Percentiles rank a stretch among this genome's conserved stretches.
phyloP scores from a whole-genome alignment of 2,888 invertebrate species.

The Horisme vitalbata region DNA sequence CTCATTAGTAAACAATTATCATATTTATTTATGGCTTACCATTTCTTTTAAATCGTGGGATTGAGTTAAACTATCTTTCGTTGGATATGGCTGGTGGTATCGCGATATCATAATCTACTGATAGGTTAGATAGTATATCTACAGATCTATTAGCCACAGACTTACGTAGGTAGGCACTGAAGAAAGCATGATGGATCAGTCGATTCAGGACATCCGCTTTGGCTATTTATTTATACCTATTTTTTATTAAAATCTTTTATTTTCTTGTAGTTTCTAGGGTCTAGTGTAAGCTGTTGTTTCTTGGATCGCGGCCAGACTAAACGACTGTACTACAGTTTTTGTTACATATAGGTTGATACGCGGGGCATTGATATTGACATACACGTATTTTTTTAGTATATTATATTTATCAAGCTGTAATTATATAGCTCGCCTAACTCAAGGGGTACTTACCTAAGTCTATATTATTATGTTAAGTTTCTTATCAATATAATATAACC shows the following conservation, averaged over 20 bases:
- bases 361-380: too few species aligned
- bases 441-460: too few species aligned
- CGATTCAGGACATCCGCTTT: constrained; percentile 14
- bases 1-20: constrained; percentile 34
- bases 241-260: too few species aligned
- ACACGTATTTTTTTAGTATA: too few species aligned
- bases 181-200: constrained; percentile 22
- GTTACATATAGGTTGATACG: too few species aligned
- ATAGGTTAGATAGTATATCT: constrained; percentile 28
- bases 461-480: background rate
- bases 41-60: constrained; percentile 60
- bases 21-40: constrained; percentile 62
- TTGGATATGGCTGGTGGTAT: constrained; percentile 26
- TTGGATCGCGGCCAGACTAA: too few species aligned
- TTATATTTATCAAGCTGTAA: too few species aligned
- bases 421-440: too few species aligned
- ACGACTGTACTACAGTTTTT: too few species aligned
- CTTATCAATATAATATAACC: background rate
- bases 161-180: constrained; percentile 11
- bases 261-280: too few species aligned
- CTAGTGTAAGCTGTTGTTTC: too few species aligned
- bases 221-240: too few species aligned
- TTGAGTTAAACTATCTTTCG: constrained; percentile 52
- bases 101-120: constrained; percentile 31
- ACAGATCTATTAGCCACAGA: constrained; percentile 14